phyloP scores from a whole-genome alignment of 2,888 invertebrate species.

The Campoplex nolae region DNA sequence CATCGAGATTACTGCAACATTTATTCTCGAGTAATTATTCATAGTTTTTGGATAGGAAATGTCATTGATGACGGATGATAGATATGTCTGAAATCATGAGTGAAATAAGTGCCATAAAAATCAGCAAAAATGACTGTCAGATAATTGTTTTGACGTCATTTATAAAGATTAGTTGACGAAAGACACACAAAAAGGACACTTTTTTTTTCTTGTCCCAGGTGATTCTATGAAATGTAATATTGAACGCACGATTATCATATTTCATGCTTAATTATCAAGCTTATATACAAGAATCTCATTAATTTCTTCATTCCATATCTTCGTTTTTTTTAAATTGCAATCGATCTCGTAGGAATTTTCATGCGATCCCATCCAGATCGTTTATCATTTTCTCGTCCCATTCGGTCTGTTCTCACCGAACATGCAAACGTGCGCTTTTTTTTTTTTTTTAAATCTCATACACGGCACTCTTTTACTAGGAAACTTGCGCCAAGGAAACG shows the following conservation, averaged over 20 bases:
- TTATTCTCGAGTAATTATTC: no score
- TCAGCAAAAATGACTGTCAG: neutral
- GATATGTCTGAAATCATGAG: neutral
- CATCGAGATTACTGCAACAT: no score
- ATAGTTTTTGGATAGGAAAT: no score
- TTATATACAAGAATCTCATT: constrained; percentile 10
- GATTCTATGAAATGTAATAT: neutral
- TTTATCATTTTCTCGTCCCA: neutral
- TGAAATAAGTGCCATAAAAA: neutral
- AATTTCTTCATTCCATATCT: neutral
- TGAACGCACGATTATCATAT: neutral
- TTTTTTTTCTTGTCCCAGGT: neutral
- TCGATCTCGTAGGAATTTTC: neutral
- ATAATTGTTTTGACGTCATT: neutral
- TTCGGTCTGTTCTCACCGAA: constrained; percentile 24
- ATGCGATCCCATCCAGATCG: neutral
- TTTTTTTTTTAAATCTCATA: neutral
- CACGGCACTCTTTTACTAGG: constrained; percentile 29
- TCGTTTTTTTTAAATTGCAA: neutral
- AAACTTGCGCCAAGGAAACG: constrained; percentile 38
- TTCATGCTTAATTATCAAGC: neutral
- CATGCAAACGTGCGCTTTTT: constrained; percentile 20
- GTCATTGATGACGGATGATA: no score
- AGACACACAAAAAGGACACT: neutral
- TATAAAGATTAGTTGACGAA: neutral